These are phyloP conservation scores for Heliconius charithonia DNA, from an alignment of 2,888 invertebrate genomes.

Conservation along the genomic window DNA sequence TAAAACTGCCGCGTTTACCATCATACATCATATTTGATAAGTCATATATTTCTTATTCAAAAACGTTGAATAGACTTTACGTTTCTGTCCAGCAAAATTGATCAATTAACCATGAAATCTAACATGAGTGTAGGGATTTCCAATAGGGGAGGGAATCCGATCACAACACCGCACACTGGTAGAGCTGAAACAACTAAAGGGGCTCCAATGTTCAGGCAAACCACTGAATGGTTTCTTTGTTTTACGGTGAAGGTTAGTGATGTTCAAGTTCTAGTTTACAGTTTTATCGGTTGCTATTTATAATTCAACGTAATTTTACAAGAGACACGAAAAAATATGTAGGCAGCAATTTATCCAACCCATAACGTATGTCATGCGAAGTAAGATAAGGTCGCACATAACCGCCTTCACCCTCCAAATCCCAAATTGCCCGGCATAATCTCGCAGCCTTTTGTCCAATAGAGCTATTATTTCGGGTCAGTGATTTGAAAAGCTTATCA, in stretches of 20 bases:
- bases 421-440: constrained; percentile 74
- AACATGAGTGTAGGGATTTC: constrained; percentile 64
- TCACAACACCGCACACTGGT: constrained; percentile 68
- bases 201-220: constrained; percentile 42
- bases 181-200: constrained; percentile 71
- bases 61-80: constrained; percentile 12
- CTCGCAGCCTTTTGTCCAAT: constrained; percentile 73
- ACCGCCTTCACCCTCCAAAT: constrained; percentile 64
- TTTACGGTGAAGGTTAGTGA: neutral
- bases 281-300: neutral
- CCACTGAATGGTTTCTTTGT: constrained; percentile 19
- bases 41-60: neutral
- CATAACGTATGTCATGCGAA: constrained; percentile 54
- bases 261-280: neutral
- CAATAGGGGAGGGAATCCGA: constrained; percentile 73
- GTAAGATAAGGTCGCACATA: constrained; percentile 54
- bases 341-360: constrained; percentile 48
- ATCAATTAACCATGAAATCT: constrained; percentile 67
- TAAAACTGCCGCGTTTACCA: no score
- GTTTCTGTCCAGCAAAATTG: constrained; percentile 60
- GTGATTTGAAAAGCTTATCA: constrained; percentile 66
- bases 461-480: constrained; percentile 75
- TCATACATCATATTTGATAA: neutral
- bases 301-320: neutral
- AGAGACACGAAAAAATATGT: constrained; percentile 8